phyloP scores from a whole-genome alignment of 2,888 invertebrate species.

The Xylota sylvarum region DNA sequence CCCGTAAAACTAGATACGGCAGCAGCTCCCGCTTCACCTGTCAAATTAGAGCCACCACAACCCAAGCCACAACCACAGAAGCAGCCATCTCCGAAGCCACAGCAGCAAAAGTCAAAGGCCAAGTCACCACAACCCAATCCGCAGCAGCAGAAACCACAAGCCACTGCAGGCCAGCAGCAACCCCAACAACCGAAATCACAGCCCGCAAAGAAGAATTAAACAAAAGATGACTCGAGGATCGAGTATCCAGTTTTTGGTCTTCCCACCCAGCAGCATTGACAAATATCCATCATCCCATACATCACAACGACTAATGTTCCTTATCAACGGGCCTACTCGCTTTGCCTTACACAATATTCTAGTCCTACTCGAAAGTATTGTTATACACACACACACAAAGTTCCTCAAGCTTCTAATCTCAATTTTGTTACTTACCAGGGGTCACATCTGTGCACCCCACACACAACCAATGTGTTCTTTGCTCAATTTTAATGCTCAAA shows the following conservation, averaged over 20 bases:
- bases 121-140: constrained; percentile 49
- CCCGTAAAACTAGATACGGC: constrained; percentile 29
- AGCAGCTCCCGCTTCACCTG: constrained; percentile 34
- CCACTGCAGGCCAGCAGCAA: constrained; percentile 57
- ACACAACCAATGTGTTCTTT: constrained; percentile 40
- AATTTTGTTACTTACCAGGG: constrained; percentile 30
- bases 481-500: constrained; percentile 65
- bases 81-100: constrained; percentile 68
- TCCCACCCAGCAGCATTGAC: constrained; percentile 55
- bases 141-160: constrained; percentile 57
- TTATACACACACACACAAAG: constrained; percentile 64
- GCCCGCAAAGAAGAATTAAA: constrained; percentile 61
- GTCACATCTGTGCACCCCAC: constrained; percentile 16
- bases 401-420: constrained; percentile 68
- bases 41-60: constrained; percentile 39
- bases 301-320: constrained; percentile 75
- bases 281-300: constrained; percentile 39
- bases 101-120: constrained; percentile 64
- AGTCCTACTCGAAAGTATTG: constrained; percentile 72
- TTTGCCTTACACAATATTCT: constrained; percentile 74
- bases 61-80: constrained; percentile 56
- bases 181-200: constrained; percentile 35
- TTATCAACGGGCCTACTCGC: constrained; percentile 54
- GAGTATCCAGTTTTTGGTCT: constrained; percentile 12
- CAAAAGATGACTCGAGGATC: not conserved